phyloP scores from a whole-genome alignment of 2,888 invertebrate species.

The Osedax fenrisi region DNA sequence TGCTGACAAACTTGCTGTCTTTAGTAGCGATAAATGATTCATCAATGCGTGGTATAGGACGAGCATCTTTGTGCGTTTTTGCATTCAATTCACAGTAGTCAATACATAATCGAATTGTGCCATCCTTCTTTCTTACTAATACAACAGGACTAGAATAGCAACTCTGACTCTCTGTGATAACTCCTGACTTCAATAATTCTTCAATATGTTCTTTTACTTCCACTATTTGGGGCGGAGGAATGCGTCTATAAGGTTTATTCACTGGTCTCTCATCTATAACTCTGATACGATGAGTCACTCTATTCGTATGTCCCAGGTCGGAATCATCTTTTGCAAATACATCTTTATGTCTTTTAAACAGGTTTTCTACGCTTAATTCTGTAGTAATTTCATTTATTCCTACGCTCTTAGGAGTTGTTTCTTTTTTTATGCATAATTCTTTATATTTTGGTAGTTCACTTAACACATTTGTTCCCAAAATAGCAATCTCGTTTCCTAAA shows the following conservation, averaged over 20 bases:
- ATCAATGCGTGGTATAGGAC: constrained; percentile 30
- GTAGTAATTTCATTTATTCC: no score
- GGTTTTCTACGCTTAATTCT: no score
- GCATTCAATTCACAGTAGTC: background rate
- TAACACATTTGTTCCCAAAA: no score
- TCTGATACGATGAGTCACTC: no score
- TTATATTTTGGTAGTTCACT: no score
- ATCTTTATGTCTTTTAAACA: background rate
- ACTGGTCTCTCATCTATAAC: background rate
- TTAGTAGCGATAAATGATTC: constrained; percentile 27
- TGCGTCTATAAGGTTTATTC: background rate
- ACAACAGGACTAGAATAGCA: background rate
- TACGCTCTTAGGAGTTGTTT: no score
- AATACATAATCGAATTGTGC: background rate
- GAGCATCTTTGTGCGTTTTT: constrained; percentile 17
- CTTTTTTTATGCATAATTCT: no score
- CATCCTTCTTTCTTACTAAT: background rate
- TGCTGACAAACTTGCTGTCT: constrained; percentile 30
- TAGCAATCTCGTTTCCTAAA: no score
- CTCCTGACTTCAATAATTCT: background rate
- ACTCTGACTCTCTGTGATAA: background rate
- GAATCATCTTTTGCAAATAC: background rate
- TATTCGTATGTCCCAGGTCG: no score
- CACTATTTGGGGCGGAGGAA: background rate
- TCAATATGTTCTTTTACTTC: background rate